Base-by-base conservation (phyloP, 2,113 vertebrate species). In the Lynx canadensis region DNA sequence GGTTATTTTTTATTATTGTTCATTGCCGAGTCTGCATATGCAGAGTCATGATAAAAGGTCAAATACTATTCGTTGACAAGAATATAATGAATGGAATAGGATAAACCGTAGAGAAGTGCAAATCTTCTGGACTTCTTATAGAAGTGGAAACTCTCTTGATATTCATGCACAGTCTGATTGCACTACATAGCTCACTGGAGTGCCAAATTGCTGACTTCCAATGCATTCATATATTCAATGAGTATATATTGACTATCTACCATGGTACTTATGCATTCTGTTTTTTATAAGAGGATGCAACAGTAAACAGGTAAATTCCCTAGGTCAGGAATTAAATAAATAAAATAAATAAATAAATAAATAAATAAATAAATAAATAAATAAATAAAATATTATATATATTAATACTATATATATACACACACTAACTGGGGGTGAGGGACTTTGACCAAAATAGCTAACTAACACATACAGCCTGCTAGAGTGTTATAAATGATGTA, bases 11-110 rank as follows among this genome's bases (percentile, higher is more conserved):
- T 45, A 41, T 80, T 95, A 18, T 16, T 41, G 4, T 38, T 89
- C 38, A 81, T 76, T 80, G 48, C 23, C n/a, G 85, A 19, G 36
- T 95, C 76, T 89, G 14, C 71, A 18, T 71, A 50, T 78, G 13
- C 4, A 63, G 16, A 57, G 12, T 57, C 41, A 16, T 65, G 74
- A 18, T n/a, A 38, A 96, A 92, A 87, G 65, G 29, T 41, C 63
- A 83, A 92, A 81, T 60, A 45, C 2, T 83, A 68, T 23, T 90
- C 18, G 31, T 18, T 66, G 33, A 33, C 31, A 92, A 94, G 8
- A 95, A 60, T 29, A 68, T 45, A 94, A 90, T 69, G 60, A 96
- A 69, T 48, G n/a, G 41, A 66, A 88, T 11, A 90, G 60, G 86
- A 87, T 60, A 9, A 31, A n/a, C 38, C 19, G 21, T 16, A 41